These are phyloP conservation scores for Idaea dimidiata DNA, from an alignment of 2,888 invertebrate genomes.

Conservation along the genomic window DNA sequence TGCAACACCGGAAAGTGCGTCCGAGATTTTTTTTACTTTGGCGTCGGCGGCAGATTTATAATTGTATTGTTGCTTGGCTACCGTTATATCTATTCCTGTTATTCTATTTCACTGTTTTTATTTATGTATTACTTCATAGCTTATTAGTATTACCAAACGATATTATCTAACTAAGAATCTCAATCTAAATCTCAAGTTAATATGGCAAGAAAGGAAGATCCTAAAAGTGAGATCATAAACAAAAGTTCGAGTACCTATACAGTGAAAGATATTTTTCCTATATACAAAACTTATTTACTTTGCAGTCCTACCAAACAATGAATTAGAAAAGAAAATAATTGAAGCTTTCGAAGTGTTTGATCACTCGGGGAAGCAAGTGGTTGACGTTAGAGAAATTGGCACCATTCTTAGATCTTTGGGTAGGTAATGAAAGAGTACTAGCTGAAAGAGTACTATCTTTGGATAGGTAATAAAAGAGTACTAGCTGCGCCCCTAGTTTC, in stretches of 20 bases:
- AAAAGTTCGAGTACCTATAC: background rate
- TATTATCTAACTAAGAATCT: slow-evolving; percentile 43
- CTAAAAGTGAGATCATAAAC: slow-evolving; percentile 52
- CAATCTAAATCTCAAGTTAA: slow-evolving; percentile 33
- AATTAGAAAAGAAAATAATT: slow-evolving; percentile 88
- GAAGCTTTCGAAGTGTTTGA: slow-evolving; percentile 96
- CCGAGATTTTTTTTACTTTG: background rate
- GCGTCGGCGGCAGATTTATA: slow-evolving; percentile 18
- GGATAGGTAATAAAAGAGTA: no score
- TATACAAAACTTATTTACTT: slow-evolving; percentile 20
- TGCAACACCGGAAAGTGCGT: background rate
- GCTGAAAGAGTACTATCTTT: no score
- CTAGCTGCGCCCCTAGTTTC: no score
- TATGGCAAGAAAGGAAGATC: slow-evolving; percentile 65
- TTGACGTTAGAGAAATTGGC: slow-evolving; percentile 95
- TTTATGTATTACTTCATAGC: slow-evolving; percentile 14
- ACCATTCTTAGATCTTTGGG: slow-evolving; percentile 93
- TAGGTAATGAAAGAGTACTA: slow-evolving; percentile 35
- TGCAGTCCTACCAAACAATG: slow-evolving; percentile 81
- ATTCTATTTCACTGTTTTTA: slow-evolving; percentile 7
- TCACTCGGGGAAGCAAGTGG: slow-evolving; percentile 91
- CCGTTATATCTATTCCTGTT: slow-evolving; percentile 6
- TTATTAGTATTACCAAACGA: slow-evolving; percentile 14
- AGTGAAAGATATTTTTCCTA: slow-evolving; percentile 1
- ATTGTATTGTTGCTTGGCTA: slow-evolving; percentile 19